Conservation (phyloP, 1,140 invertebrate genomes). For the Drosophila sturtevanti region DNA sequence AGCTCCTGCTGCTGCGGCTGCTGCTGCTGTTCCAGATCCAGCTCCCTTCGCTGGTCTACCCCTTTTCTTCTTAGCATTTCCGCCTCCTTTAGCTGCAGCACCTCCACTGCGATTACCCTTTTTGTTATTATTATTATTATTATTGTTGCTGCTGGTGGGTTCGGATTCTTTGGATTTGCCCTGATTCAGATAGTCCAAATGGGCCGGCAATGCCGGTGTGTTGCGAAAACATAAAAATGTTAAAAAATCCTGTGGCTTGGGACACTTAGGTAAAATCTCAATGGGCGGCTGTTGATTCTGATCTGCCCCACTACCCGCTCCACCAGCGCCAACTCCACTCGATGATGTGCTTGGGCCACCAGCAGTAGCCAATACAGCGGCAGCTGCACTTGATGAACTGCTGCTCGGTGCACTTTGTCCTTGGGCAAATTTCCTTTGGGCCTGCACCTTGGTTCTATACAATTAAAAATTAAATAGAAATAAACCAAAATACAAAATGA, state of each 20-base stretch:
- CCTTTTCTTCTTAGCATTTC: constrained; percentile 59
- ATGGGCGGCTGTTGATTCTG: constrained; percentile 82
- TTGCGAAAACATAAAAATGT: constrained; percentile 95
- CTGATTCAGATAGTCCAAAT: constrained; percentile 89
- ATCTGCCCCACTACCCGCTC: constrained; percentile 52
- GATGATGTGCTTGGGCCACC: constrained; percentile 83
- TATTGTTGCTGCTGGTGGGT: constrained; percentile 35
- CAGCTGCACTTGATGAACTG: constrained; percentile 55
- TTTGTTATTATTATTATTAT: constrained; percentile 39
- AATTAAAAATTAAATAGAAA: not conserved
- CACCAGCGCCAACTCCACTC: not conserved
- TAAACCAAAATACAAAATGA: constrained; percentile 1
- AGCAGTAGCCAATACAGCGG: constrained; percentile 78
- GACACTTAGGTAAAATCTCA: constrained; percentile 87
- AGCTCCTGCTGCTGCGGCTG: constrained; percentile 16
- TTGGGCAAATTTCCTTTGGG: constrained; percentile 96
- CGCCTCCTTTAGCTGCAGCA: constrained; percentile 24
- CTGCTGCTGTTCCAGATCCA: constrained; percentile 5
- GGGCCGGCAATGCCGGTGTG: constrained; percentile 88
- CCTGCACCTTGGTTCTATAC: constrained; percentile 90
- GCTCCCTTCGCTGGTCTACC: constrained; percentile 59
- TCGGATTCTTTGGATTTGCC: constrained; percentile 70
- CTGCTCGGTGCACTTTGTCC: constrained; percentile 85
- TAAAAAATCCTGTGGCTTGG: constrained; percentile 95
- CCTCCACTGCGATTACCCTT: not conserved